Evolutionary conservation across 2,888 invertebrate genomes (phyloP), one percentile per base, ranked within the genome.

Genomic region (Trimorus sp.): DNA sequence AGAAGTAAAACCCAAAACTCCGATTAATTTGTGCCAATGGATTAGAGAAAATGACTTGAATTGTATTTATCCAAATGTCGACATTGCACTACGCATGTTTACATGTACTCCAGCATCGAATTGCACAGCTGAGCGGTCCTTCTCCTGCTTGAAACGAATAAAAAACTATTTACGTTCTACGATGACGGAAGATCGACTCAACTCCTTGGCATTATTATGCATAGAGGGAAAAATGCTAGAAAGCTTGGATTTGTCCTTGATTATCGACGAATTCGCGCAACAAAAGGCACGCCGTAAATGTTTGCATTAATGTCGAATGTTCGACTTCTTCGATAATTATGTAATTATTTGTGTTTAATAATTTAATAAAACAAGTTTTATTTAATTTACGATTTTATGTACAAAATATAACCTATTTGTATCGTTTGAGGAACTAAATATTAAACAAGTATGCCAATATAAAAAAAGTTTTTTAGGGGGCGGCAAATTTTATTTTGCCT

Each of bases 81-180:
- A 75, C 12, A 75, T 75, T 51, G 75, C 66, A 37, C 66, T 75
- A 12, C 1, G 75, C 37, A 66, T 75, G 45, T 75, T 38, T 15
- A 66, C 49, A 26, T 75, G 75, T n/a, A 75, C 75, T 42, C 51
- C 66, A n/a, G 75, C 66, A 1, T 36, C 60, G 14, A 75, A 75
- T 9, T 75, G 66, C 42, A 59, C 75, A 26, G 58, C 75, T 15
- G 66, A 75, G 15, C 51, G 59, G 0, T 59, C 69, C 0, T 59
- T 70, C 26, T 70, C 51, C 7, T 70, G 58, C 38, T 59, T 70
- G n/a, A 49, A 70, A 40, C n/a, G 69, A 6, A 51, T 70, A 8
- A 65, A 49, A 59, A 62, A n/a, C 49, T 65, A 74, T 49, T 45
- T 74, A 26, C 56, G 65, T 74, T 74, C 65, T 0, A 74, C 63